These are phyloP conservation scores for Regulus satrapa DNA, from an alignment of 2,113 vertebrate species.

Conservation along the genomic window DNA sequence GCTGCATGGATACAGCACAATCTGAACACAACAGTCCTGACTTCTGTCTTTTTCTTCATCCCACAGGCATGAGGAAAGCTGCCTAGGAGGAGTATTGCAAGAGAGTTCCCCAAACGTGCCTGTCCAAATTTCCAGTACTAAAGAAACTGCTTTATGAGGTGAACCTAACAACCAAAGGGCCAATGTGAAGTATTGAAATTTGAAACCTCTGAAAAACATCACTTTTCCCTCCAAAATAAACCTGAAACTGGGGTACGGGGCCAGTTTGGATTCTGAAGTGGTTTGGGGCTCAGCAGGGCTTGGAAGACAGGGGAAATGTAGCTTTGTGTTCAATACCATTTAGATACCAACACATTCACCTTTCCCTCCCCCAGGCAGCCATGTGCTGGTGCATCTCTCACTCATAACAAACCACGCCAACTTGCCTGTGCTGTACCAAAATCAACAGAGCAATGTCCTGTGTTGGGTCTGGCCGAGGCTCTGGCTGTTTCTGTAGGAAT, in stretches of 20 bases:
- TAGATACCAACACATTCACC: neutral
- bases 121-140: neutral
- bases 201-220: neutral
- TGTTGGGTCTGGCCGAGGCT: neutral
- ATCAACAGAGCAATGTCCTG: neutral
- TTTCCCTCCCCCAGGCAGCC: neutral
- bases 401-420: rapidly evolving
- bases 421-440: neutral
- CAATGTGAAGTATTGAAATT: neutral
- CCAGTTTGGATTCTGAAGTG: neutral
- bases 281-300: neutral
- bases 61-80: conserved; percentile 27
- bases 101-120: neutral
- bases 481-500: neutral
- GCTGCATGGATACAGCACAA: neutral
- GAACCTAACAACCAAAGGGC: neutral
- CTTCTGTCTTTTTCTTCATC: neutral
- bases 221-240: neutral
- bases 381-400: neutral
- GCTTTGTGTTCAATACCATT: neutral
- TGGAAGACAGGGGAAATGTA: neutral
- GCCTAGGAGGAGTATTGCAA: neutral
- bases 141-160: neutral
- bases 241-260: rapidly evolving
- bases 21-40: neutral